phyloP scores from a whole-genome alignment of 2,113 vertebrate genomes.

The Peromyscus californicus region DNA sequence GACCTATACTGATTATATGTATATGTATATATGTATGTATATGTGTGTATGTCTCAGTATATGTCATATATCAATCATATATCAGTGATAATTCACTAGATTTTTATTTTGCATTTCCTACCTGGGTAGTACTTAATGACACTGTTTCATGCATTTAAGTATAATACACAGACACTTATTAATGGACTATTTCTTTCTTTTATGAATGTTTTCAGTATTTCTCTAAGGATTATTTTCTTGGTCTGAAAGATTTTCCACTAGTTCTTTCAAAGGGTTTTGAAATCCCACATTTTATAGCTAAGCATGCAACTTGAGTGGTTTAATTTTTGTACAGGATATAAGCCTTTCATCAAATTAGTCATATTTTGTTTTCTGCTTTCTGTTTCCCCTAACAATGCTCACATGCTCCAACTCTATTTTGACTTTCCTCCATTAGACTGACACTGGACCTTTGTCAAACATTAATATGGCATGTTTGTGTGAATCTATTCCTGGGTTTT shows the following conservation, averaged over 20 bases:
- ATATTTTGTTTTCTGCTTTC: neutral
- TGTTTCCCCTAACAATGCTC: neutral
- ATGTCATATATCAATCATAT: neutral
- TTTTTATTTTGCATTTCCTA: constrained; percentile 5
- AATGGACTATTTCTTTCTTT: neutral
- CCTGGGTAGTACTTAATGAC: neutral
- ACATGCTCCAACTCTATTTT: neutral
- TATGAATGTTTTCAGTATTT: neutral
- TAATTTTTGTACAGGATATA: neutral
- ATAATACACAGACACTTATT: neutral
- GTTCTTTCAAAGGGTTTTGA: neutral
- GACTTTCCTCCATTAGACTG: neutral
- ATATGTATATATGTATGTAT: neutral
- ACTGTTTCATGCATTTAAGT: neutral
- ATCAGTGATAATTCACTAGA: neutral
- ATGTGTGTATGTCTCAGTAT: neutral
- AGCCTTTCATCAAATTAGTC: neutral
- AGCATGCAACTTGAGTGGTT: neutral
- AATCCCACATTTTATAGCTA: neutral
- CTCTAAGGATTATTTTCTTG: neutral
- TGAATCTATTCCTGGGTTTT: neutral
- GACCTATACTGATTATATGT: neutral
- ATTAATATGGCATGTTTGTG: neutral
- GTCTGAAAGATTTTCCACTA: neutral
- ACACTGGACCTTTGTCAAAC: constrained; percentile 11